These are phyloP conservation scores for Eustalomyia histrio DNA, from an alignment of 2,888 invertebrate species.

Conservation along the genomic window DNA sequence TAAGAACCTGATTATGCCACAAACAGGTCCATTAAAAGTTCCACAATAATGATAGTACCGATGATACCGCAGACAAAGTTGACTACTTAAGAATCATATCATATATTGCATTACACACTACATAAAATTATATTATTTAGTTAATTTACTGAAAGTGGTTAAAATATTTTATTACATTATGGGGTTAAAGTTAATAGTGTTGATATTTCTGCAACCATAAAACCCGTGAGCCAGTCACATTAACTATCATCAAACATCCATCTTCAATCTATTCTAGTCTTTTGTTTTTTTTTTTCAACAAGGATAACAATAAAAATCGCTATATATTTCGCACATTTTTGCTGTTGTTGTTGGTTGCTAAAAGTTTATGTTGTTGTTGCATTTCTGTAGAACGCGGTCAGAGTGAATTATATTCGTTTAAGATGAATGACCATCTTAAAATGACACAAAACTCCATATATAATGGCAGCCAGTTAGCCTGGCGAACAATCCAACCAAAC, in stretches of 20 bases:
- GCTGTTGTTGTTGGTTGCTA: constrained; percentile 22
- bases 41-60: too few relatives aligned
- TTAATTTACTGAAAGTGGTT: too few relatives aligned
- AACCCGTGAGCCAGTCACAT: constrained; percentile 61
- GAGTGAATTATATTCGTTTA: constrained; percentile 61
- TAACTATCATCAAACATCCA: constrained; percentile 61
- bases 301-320: constrained; percentile 33
- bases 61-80: too few relatives aligned
- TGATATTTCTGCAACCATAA: constrained; percentile 43
- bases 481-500: constrained; percentile 4
- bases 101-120: too few relatives aligned
- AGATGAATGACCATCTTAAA: constrained; percentile 62
- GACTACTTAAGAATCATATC: too few relatives aligned
- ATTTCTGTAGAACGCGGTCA: constrained; percentile 63
- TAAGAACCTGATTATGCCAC: too few relatives aligned
- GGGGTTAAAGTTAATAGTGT: constrained; percentile 23
- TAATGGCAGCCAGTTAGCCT: neutral
- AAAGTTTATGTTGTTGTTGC: constrained; percentile 51
- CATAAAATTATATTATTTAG: too few relatives aligned
- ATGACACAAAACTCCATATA: constrained; percentile 47
- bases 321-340: constrained; percentile 53
- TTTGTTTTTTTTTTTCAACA: constrained; percentile 15
- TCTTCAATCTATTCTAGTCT: constrained; percentile 38
- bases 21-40: too few relatives aligned
- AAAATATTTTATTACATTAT: neutral